These are phyloP conservation scores for Bujurquina vittata DNA, from an alignment of 2,113 vertebrate genomes.

Conservation along the genomic window DNA sequence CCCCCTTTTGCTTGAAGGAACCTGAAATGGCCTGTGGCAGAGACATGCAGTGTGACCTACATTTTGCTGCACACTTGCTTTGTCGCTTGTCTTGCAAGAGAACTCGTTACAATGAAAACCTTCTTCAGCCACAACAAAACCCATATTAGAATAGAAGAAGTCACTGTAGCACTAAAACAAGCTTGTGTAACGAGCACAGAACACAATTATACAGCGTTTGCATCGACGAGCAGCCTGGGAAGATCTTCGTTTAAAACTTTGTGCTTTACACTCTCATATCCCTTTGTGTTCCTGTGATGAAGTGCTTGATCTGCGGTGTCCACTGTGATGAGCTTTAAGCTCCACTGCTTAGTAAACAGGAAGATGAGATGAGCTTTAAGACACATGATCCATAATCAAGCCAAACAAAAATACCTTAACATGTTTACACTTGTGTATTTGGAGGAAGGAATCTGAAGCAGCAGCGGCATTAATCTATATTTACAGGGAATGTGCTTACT, in stretches of 20 bases:
- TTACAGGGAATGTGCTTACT: background rate
- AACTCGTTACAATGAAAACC: background rate
- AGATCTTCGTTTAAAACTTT: constrained; percentile 12
- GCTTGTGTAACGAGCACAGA: background rate
- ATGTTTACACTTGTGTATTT: background rate
- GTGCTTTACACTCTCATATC: background rate
- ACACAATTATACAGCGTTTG: background rate
- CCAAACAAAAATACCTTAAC: background rate
- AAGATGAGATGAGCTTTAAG: background rate
- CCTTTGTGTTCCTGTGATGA: background rate
- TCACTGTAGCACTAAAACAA: background rate
- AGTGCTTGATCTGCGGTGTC: background rate
- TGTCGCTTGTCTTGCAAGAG: background rate
- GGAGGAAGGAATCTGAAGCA: background rate
- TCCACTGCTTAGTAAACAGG: background rate
- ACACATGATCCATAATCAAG: background rate
- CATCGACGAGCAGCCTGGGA: background rate
- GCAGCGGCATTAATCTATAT: background rate
- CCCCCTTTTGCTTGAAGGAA: background rate
- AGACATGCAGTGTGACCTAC: constrained; percentile 10
- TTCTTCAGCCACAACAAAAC: background rate
- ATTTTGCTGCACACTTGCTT: constrained; percentile 20
- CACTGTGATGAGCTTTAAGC: background rate
- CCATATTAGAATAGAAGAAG: background rate
- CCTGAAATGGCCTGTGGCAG: constrained; percentile 30